phyloP scores from a whole-genome alignment of 2,797 vertebrate species.

The Phyllotis vaccarum region DNA sequence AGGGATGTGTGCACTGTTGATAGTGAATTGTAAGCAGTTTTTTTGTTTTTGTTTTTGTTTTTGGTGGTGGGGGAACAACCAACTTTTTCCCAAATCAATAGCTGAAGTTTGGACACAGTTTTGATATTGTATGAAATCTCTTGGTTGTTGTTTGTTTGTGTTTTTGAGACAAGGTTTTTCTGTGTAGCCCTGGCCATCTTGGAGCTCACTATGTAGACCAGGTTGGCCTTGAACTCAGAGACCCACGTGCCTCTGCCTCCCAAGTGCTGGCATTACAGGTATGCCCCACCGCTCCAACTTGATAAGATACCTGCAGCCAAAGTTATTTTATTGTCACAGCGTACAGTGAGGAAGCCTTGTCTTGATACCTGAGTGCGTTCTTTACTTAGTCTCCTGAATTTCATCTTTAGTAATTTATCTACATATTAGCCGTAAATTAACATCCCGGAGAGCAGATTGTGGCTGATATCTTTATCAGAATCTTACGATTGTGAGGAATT shows the following conservation, averaged over 20 bases:
- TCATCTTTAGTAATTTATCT: conserved; percentile 40
- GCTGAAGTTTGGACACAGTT: conserved; percentile 36
- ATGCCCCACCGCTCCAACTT: background rate
- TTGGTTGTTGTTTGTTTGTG: background rate
- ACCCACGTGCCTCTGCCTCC: background rate
- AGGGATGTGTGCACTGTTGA: background rate
- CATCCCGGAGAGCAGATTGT: background rate
- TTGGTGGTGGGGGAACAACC: background rate
- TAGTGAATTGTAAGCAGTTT: background rate
- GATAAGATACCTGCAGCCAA: background rate
- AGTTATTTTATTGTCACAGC: conserved; percentile 10
- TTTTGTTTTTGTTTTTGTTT: no score
- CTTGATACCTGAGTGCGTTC: conserved; percentile 20
- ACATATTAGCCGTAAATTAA: background rate
- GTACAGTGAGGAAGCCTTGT: conserved; percentile 12
- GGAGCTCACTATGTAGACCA: background rate
- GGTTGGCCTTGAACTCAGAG: background rate
- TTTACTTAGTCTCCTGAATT: conserved; percentile 1
- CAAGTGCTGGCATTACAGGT: background rate
- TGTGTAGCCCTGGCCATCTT: background rate
- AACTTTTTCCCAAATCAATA: conserved; percentile 31
- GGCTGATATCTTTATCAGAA: conserved; percentile 32
- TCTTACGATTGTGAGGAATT: conserved; percentile 49
- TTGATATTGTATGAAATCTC: background rate
- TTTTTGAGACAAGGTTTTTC: background rate